These are phyloP conservation scores for Conger conger DNA, from an alignment of 2,113 vertebrate species.

Conservation along the genomic window DNA sequence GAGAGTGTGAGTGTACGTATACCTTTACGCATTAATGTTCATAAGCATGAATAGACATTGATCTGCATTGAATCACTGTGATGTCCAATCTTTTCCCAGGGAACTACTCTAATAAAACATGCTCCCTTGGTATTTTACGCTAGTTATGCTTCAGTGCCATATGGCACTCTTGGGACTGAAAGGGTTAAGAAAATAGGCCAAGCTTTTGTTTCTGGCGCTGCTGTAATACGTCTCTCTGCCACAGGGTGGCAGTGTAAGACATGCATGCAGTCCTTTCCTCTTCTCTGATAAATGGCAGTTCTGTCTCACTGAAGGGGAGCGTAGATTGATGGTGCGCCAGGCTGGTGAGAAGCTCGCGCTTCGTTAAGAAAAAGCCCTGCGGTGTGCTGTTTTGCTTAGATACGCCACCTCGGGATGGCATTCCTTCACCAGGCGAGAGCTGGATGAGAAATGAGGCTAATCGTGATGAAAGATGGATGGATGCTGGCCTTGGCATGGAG, in stretches of 20 bases:
- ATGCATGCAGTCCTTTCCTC: not conserved
- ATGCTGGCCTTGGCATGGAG: not conserved
- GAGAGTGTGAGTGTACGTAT: too few relatives aligned
- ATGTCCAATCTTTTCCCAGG: too few relatives aligned
- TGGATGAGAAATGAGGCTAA: not conserved
- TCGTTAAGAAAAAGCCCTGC: not conserved
- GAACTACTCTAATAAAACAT: too few relatives aligned
- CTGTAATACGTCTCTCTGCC: not conserved
- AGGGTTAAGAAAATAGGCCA: not conserved
- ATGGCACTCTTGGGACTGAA: too few relatives aligned
- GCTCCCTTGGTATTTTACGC: too few relatives aligned
- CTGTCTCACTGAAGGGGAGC: not conserved
- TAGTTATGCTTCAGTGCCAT: too few relatives aligned
- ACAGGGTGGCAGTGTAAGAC: constrained; percentile 10
- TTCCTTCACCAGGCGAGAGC: not conserved
- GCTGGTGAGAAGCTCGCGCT: not conserved
- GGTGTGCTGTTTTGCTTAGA: not conserved
- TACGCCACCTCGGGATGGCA: not conserved
- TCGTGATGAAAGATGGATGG: not conserved
- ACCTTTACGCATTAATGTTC: too few relatives aligned
- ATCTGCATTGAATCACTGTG: too few relatives aligned
- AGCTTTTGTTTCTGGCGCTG: not conserved
- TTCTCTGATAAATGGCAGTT: not conserved
- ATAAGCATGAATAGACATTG: too few relatives aligned
- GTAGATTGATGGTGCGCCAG: not conserved